phyloP scores from a whole-genome alignment of 2,113 vertebrate species.

The Lasiurus borealis region DNA sequence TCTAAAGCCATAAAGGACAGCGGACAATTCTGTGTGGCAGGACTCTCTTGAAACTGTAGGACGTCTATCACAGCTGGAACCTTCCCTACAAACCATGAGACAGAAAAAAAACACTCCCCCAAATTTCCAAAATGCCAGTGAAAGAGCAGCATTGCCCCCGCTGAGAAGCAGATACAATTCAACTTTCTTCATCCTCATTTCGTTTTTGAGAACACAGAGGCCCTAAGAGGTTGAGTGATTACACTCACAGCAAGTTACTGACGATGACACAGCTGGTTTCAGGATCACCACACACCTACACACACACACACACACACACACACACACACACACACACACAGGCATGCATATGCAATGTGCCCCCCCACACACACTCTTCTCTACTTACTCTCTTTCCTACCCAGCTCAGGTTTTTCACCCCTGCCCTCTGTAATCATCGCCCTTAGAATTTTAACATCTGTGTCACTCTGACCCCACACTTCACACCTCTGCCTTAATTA shows the following conservation, averaged over 20 bases:
- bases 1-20: not conserved
- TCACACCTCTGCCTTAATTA: not conserved
- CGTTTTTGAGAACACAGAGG: not conserved
- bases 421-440: not conserved
- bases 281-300: not conserved
- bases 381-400: not conserved
- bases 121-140: not conserved
- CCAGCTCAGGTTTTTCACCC: not conserved
- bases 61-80: not conserved
- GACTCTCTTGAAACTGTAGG: not conserved
- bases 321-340: no score
- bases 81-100: not conserved
- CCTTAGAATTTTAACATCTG: not conserved
- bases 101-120: not conserved
- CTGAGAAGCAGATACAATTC: not conserved
- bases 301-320: no score
- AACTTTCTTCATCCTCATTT: not conserved
- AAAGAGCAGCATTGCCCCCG: not conserved
- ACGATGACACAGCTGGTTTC: not conserved
- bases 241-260: not conserved
- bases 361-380: not conserved
- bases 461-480: not conserved
- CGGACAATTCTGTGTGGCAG: not conserved
- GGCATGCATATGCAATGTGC: not conserved
- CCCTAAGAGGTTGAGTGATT: conserved; percentile 2